Evolutionary conservation across 2,888 invertebrate species (phyloP), one percentile per base, ranked within the genome.

Genomic region (Drosophila nr. perissopoda): DNA sequence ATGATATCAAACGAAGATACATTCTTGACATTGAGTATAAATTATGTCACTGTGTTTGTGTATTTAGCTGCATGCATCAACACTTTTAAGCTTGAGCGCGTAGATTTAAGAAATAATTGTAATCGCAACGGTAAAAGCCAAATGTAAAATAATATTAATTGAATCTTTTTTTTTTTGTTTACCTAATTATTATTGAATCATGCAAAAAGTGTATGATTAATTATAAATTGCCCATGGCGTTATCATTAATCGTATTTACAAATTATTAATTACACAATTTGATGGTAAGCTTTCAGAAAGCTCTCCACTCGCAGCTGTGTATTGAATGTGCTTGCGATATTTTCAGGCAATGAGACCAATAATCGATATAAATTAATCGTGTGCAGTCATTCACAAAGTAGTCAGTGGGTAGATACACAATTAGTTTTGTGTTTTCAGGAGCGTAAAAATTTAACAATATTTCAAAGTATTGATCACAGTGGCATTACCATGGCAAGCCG

Each of bases 261-360:
- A 8, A 16, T 8, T 45, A 27, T 45, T 16, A 45, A 45, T 45
- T 45, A 16, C 7, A 45, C 45, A 45, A 16, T 45, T 25, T 25
- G 16, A 45, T 16, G 25, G 2, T 16, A 27, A 27, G 45, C 45
- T 45, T 25, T 45, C 16, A 16, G 21, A 45, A 45, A 45, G 42
- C 21, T 42, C 6, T 21, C 21, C 13, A 4, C 21, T 45, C 7
- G 13, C 21, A 21, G 25, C 8, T 45, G 45, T 45, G 45, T 8
- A 29, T 69, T 75, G 3, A 18, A 21, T 33, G 21, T 33, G 10
- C 5, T 45, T 18, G 21, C 5, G 71, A 76, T 70, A 70, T 76
- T 16, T 36, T 2, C 27, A 2, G 21, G 25, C 16, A 25, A 25
- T 25, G 29, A 16, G 7, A 2, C 18, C 13, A 31, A 8, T 21